Evolutionary conservation across 2,888 invertebrate genomes (phyloP), one percentile per base, ranked within the genome.

Genomic region (Nomada hirtipes): DNA sequence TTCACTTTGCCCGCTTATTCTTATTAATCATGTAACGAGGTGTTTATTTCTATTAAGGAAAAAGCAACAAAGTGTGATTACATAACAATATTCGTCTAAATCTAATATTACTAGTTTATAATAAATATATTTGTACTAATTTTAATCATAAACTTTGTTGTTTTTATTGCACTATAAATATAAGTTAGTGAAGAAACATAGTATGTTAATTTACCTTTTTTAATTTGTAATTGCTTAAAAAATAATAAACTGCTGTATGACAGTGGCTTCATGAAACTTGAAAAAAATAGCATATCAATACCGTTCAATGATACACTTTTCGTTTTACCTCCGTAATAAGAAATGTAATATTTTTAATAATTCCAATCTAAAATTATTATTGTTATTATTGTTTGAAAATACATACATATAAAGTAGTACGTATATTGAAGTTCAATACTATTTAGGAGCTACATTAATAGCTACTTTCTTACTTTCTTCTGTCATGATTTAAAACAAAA

Each of bases 51-150:
- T 78, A 79, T 84, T 86, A 87, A 86, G 85, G 76, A 76, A 86
- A 86, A 84, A 86, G 84, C 89, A 89, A 88, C 86, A 88, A 86
- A 90, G 89, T 89, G 89, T 90, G 88, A 90, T 89, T 90, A 88
- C 81, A 84, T 89, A 83, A 86, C 77, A 86, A 89, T 86, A 88
- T 86, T 83, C 84, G 81, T 88, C 84, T 86, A 82, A 88, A 86
- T 82, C 81, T 85, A 89, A 89, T 87, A 86, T 83, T 84, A 86
- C 82, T 87, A 89, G 87, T 89, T 87, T 84, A 86, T 89, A 89
- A 90, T 89, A 88, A 89, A 89, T 88, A 90, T 90, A 89, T 91
- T 90, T 90, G 89, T 90, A 91, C 88, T 89, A 90, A 90, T 91
- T 91, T 90, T 88, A 90, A 89, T 89, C 86, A 89, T 88, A 87